Conservation (phyloP, 2,888 invertebrate species). For the Hydriomena furcata region DNA sequence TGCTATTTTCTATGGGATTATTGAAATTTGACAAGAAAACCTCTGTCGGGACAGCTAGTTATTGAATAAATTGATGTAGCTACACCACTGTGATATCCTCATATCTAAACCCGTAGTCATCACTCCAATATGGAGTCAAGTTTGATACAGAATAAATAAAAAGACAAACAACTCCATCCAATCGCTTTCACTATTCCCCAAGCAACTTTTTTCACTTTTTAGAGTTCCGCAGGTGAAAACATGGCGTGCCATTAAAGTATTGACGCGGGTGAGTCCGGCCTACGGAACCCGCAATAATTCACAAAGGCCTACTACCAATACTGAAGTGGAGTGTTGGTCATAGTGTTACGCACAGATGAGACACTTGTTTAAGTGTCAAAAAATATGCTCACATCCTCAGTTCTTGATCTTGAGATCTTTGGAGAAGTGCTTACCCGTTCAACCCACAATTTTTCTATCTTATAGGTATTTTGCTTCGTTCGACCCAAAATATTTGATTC, state of each 20-base stretch:
- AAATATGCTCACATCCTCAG: too few species aligned
- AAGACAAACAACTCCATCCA: constrained; percentile 35
- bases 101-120: too few species aligned
- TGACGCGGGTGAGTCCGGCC: constrained; percentile 61
- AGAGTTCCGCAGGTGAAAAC: constrained; percentile 62
- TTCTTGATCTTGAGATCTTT: too few species aligned
- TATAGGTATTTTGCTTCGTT: too few species aligned
- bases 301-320: constrained; percentile 75
- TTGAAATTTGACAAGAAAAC: too few species aligned
- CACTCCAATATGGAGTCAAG: neutral
- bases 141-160: constrained; percentile 15
- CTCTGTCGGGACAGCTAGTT: too few species aligned
- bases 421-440: too few species aligned
- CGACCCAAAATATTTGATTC: too few species aligned
- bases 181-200: constrained; percentile 46
- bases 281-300: constrained; percentile 75
- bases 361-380: neutral
- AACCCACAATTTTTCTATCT: too few species aligned
- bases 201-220: constrained; percentile 65
- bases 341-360: constrained; percentile 40
- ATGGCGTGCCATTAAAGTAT: constrained; percentile 72
- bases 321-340: constrained; percentile 51
- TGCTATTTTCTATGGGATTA: too few species aligned
- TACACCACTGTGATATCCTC: too few species aligned
- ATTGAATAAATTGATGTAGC: too few species aligned